These are phyloP conservation scores for western clawed frog (Xenopus tropicalis) DNA, from an alignment of 2,113 vertebrate genomes.

Conservation along the genomic window UCB_Xtro_10.0 CM004443.2:22100501-22101000, in stretches of 20 bases:
- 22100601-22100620: neutral
- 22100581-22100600: constrained; percentile 5
- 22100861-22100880: too few species aligned
- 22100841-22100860: too few species aligned
- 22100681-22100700: neutral
- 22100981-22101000: constrained; percentile 1
- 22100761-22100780: too few species aligned
- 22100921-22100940: too few species aligned
- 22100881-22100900: neutral
- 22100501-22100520: too few species aligned
- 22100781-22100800: neutral
- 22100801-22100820: neutral
- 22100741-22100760: constrained; percentile 15
- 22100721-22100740: constrained; percentile 8
- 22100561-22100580: too few species aligned
- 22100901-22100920: constrained; percentile 42
- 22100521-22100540: too few species aligned
- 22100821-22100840: too few species aligned
- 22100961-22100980: too few species aligned
- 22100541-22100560: too few species aligned
- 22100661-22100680: constrained; percentile 22
- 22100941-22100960: too few species aligned
- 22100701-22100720: neutral
- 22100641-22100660: constrained; percentile 16
- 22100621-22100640: neutral